Evolutionary conservation across 2,113 vertebrate species (phyloP).

Genomic region (Colius striatus): DNA sequence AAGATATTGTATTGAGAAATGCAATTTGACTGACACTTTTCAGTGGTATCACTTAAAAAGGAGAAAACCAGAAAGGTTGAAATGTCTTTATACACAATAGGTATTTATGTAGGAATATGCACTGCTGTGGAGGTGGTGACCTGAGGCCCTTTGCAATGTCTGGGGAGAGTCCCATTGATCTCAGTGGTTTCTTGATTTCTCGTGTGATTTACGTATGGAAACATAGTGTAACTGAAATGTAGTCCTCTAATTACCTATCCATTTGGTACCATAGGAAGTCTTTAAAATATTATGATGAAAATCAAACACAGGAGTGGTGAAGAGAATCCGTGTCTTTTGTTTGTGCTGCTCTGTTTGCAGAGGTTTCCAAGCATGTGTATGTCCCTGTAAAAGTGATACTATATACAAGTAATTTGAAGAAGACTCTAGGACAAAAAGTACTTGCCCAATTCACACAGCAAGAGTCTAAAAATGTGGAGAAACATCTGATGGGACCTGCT

Average conservation of each 20-base stretch:
- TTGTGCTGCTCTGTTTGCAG: not conserved
- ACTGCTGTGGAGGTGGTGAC: not conserved
- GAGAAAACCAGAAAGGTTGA: not conserved
- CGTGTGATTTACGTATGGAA: accelerated
- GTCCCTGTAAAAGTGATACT: not conserved
- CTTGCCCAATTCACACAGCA: not conserved
- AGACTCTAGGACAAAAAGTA: not conserved
- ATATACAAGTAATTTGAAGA: not conserved
- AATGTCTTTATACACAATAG: too few relatives aligned
- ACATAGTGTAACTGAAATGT: not conserved
- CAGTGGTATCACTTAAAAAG: not conserved
- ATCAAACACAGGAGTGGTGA: not conserved
- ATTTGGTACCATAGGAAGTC: not conserved
- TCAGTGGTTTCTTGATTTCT: not conserved
- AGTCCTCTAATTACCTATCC: not conserved
- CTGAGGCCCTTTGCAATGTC: not conserved
- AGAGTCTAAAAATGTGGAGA: not conserved
- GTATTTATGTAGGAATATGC: not conserved
- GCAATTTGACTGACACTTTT: not conserved
- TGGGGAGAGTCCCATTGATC: not conserved
- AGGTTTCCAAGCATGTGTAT: not conserved
- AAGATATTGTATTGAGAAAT: not conserved
- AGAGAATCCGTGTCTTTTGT: too few relatives aligned
- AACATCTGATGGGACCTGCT: not conserved
- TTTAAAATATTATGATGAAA: not conserved